Evolutionary conservation across 2,113 vertebrate species (phyloP), one percentile per base, ranked within the genome.

Genomic region (Neogobius melanostomus): DNA sequence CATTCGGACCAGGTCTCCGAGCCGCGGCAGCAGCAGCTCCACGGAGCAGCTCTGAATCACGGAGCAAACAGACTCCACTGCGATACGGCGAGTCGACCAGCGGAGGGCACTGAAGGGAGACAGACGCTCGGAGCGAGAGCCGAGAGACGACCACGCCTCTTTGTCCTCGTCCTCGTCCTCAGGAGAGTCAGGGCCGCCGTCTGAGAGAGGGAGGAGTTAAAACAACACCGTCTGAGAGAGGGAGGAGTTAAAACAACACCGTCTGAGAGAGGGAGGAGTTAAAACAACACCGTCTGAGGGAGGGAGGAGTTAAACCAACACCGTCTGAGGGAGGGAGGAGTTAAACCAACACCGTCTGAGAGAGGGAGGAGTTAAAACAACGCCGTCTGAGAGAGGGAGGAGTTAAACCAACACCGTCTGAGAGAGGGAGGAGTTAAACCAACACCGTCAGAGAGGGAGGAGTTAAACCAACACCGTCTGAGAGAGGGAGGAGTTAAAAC

Each of bases 1-100:
- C 97, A 99, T 96, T 43, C 96, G 95, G 59, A 99, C 93, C 90
- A 99, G 91, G 54, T 98, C 95, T 10, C 93, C 93, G 66, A 99
- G 93, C 85, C 98, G 95, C 17, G 97, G 88, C 12, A 98, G 95
- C 81, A 99, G 89, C 86, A 96, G 96, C 82, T 98, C 96, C 94
- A 88, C 61, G 11, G 56, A 5, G 28, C 56, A n/a, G 59, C 36
- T 61, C 59, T 44, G 59, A 28, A 98, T 91, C 81, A 99, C 93
- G 77, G 93, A 93, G 85, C 95, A 96, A 60, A 97, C 91, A 51
- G 96, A 96, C 52, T 96, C 92, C 67, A 94, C 91, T 76, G 97
- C 95, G 45, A 98, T 98, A 82, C 96, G 92, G 73, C 96, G 93
- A 2, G 97, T 99, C 54, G 92, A 81, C 95, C 96, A 98, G n/a